Base-by-base conservation (phyloP, 2,888 invertebrate species). In the Plagodis dolabraria region DNA sequence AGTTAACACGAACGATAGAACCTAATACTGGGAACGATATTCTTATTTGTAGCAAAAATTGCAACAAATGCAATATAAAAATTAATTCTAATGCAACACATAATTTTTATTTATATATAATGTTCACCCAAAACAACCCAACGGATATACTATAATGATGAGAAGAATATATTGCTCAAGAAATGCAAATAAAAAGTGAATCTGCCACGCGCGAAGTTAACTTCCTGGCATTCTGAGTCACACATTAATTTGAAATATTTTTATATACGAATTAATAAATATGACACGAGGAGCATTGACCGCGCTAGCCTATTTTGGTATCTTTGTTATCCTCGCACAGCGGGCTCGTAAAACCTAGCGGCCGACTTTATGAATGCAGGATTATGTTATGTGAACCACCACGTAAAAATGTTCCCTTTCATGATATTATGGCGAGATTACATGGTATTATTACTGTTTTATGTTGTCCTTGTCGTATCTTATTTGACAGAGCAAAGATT, bases 181-280 rank as follows among this genome's bases (percentile, higher is more conserved):
- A 63, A 60, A 63, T 50, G 53, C 67, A 67, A 71, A 69, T 63
- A 69, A 68, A 72, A 72, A 72, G 57, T 57, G 64, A 74, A 60
- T 67, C 65, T 66, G 66, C 72, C 79, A 79, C 77, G 66, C 73
- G 77, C 70, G 72, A 74, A 72, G 80, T 81, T 76, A 75, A 71
- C 79, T 82, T 83, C 81, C 85, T 75, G 52, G 51, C 47, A 65
- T 65, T 68, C 65, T 68, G 67, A 69, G 55, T 69, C 65, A 68
- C 60, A 43, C 11, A 56, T 63, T 61, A 60, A 57, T 58, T 61
- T 54, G 33, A 49, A 59, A 54, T 54, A 59, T 50, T 63, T 88
- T 89, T 85, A 85, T 79, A 81, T 81, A 77, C 75, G 70, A 79
- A 82, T 40, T 80, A 75, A 79, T 74, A 76, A 77, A 76, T 77